Base-by-base conservation (phyloP, 2,797 vertebrate genomes). In the Sebastes aleutianus region DNA sequence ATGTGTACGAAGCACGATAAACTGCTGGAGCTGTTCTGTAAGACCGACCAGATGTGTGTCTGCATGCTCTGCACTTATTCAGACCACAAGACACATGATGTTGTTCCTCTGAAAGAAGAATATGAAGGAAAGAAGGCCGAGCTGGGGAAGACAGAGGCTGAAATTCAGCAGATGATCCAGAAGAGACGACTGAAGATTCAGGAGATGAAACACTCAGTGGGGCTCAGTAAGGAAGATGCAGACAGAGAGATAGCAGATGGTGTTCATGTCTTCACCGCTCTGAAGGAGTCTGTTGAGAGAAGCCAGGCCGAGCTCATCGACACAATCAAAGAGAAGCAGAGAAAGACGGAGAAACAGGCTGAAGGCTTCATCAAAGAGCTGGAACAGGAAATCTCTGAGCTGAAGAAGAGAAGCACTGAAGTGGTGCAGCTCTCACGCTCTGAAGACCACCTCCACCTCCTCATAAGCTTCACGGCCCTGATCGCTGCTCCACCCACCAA, bases 361-460 rank as follows among this genome's bases (percentile, higher is more conserved):
- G 71, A 74, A 64, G 59, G 71, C 71, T 74, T 74, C 36, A 72
- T 72, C 36, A 47, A 22, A 22, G 61, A 63, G 61, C 31, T 64
- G 62, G 11, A 64, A 64, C 62, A 64, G 62, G 62, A 64, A 36
- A 64, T 64, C 62, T 64, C 20, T 64, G 22, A 26, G 24, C 63
- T 66, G 63, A 43, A 43, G 63, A 43, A 66, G 36, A 66, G 22
- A 57, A 26, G 24, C 22, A 7, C 56, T 57, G 12, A 57, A 6
- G 24, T 57, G 24, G 56, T 26, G 26, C 1, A 26, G 26, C 26
- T 26, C 26, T 26, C 3, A 26, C 1, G 3, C 26, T 26, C 26
- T 26, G 26, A 26, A 26, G 26, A 26, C 26, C 26, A 26, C 26
- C 26, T 26, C 3, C 26, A 26, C 26, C 26, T 26, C 26, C 26